Percentiles rank a stretch among this genome's conserved stretches.
These are phyloP conservation scores for Molossus alvarezi DNA, from an alignment of 2,797 vertebrate species.

Conservation along the genomic window DNA sequence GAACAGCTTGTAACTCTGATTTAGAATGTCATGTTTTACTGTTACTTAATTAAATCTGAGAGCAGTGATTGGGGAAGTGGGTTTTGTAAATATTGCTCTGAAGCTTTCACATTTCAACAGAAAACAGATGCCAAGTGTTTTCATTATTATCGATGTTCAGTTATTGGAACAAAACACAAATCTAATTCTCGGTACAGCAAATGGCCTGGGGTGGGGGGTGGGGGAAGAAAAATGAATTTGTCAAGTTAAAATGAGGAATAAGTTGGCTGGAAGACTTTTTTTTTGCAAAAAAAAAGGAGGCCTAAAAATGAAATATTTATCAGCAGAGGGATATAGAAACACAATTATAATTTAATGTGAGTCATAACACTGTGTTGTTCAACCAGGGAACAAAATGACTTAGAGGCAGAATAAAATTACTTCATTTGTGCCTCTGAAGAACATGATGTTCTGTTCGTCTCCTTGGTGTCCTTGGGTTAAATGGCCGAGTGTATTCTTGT, in stretches of 20 bases:
- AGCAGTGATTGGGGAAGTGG: conserved; percentile 65
- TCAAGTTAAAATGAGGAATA: conserved; percentile 17
- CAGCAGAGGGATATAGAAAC: conserved; percentile 83
- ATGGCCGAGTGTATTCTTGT: background rate
- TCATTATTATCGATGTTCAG: conserved; percentile 61
- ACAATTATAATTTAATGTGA: conserved; percentile 86
- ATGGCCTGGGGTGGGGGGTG: background rate
- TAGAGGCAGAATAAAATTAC: conserved; percentile 64
- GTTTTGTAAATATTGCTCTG: conserved; percentile 78
- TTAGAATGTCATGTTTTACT: conserved; percentile 70
- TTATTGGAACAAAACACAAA: conserved; percentile 51
- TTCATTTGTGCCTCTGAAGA: conserved; percentile 68
- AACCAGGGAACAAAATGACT: conserved; percentile 79
- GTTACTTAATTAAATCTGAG: conserved; percentile 71
- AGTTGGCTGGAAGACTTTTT: conserved; percentile 46
- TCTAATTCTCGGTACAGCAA: conserved; percentile 15
- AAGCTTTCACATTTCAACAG: conserved; percentile 73
- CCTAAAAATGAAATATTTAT: conserved; percentile 74
- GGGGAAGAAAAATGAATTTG: background rate
- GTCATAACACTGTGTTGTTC: conserved; percentile 82
- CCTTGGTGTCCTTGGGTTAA: conserved; percentile 1
- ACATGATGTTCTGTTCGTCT: background rate
- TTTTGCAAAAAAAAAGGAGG: background rate
- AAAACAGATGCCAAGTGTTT: conserved; percentile 79
- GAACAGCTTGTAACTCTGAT: conserved; percentile 67